phyloP scores from a whole-genome alignment of 2,888 invertebrate genomes.

The Hirtodrosophila alboralis region DNA sequence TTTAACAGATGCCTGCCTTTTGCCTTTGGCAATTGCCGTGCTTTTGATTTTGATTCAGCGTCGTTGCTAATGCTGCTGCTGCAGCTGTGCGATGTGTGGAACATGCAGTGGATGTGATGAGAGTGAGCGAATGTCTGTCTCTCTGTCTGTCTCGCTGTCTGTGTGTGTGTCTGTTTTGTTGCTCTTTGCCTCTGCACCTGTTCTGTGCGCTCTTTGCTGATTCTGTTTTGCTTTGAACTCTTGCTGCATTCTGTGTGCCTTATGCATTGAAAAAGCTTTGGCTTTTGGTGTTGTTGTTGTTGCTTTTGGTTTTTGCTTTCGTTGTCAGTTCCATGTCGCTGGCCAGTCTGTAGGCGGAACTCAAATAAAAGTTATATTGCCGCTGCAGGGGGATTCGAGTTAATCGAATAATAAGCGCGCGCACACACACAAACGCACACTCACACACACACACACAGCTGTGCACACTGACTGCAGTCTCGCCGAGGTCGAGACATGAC shows the following conservation, averaged over 20 bases:
- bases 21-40: slow-evolving; percentile 40
- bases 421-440: slow-evolving; percentile 31
- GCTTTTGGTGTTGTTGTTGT: slow-evolving; percentile 1
- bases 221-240: slow-evolving; percentile 30
- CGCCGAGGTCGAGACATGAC: slow-evolving; percentile 72
- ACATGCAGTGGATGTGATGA: slow-evolving; percentile 20
- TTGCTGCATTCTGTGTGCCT: not conserved
- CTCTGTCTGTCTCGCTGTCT: not conserved
- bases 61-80: slow-evolving; percentile 9
- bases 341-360: slow-evolving; percentile 66
- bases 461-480: slow-evolving; percentile 27
- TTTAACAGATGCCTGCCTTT: slow-evolving; percentile 26
- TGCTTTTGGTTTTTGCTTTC: not conserved
- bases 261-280: slow-evolving; percentile 10
- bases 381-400: slow-evolving; percentile 77
- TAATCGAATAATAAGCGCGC: slow-evolving; percentile 74
- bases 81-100: slow-evolving; percentile 41
- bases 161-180: slow-evolving; percentile 5
- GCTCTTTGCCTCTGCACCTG: slow-evolving; percentile 41
- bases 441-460: slow-evolving; percentile 13
- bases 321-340: slow-evolving; percentile 34
- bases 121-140: slow-evolving; percentile 21
- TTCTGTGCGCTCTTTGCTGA: slow-evolving; percentile 27
- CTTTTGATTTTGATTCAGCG: slow-evolving; percentile 40
- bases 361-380: slow-evolving; percentile 78